phyloP scores from a whole-genome alignment of 2,113 vertebrate species.

The Australoheros scitulus region DNA sequence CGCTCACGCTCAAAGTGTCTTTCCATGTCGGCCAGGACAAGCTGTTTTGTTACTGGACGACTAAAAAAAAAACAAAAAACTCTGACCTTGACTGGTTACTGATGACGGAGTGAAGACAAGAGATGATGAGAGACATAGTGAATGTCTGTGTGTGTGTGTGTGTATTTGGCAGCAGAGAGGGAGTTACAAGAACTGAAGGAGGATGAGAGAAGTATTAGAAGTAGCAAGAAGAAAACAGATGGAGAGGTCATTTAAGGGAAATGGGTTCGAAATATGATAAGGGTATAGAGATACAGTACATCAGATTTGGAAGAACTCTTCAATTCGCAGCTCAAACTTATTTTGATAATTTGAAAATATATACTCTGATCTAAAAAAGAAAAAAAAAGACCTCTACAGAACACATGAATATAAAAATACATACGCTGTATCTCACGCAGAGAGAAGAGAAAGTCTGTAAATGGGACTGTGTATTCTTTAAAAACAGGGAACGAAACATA shows the following conservation, averaged over 20 bases:
- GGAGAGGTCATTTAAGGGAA: neutral
- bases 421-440: neutral
- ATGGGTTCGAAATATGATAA: neutral
- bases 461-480: neutral
- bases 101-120: constrained; percentile 41
- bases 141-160: constrained; percentile 16
- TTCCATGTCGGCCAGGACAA: constrained; percentile 46
- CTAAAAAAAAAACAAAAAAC: constrained; percentile 65
- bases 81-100: constrained; percentile 58
- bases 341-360: neutral
- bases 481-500: neutral
- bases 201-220: neutral
- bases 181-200: neutral
- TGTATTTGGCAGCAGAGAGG: constrained; percentile 14
- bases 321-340: neutral
- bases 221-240: constrained; percentile 5
- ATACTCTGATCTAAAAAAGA: neutral
- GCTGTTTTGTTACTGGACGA: constrained; percentile 55
- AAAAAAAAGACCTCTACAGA: neutral
- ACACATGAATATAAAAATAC: neutral
- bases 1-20: constrained; percentile 46
- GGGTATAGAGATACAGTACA: neutral
- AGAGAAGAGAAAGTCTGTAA: neutral
- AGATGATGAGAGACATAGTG: constrained; percentile 30
- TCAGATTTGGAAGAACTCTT: neutral